Base-by-base conservation (phyloP, 2,797 vertebrate genomes). In the Pitangus sulphuratus region DNA sequence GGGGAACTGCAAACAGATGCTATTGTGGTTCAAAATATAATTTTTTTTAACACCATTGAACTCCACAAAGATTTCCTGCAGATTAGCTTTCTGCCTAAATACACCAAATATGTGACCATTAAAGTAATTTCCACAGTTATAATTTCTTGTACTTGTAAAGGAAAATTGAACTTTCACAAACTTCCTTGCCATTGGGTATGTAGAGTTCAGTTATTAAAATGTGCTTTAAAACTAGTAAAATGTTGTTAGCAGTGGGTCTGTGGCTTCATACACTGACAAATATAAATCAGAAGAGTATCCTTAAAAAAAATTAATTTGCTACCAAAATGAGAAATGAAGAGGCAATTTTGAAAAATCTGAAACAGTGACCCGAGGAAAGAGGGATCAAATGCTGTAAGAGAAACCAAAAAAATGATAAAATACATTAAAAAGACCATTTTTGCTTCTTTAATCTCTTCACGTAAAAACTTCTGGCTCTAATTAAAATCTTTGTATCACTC, bases 121-220 rank as follows among this genome's bases (percentile, higher is more conserved):
- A 56, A 79, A 87, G 33, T 74, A 78, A 69, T 89, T 93, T 75
- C 39, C 50, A 70, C n/a, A 74, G 47, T 78, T 90, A 64, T 64
- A 89, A 86, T 57, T 92, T 71, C 16, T 40, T 92, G 40, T 33
- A 62, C 42, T 95, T 79, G 35, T 61, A 58, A 66, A 87, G 25
- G 37, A 77, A 94, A 96, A 96, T 19, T 48, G 51, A 92, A 91
- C 93, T 92, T 84, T 33, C 62, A 70, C 39, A 66, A 91, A 77
- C 8, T 82, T 84, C 24, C 15, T 90, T 83, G 86, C 66, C 64
- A 25, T 8, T 51, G 76, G 76, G 50, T 80, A 83, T 53, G 53
- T 21, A 62, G 50, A 79, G 28, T 56, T 92, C 35, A 61, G 60
- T 93, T 87, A 85, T 37, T 95, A 93, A 82, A 93, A 87, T 40